Evolutionary conservation across 2,797 vertebrate genomes (phyloP).

Genomic region (Distichodus sexfasciatus): DNA sequence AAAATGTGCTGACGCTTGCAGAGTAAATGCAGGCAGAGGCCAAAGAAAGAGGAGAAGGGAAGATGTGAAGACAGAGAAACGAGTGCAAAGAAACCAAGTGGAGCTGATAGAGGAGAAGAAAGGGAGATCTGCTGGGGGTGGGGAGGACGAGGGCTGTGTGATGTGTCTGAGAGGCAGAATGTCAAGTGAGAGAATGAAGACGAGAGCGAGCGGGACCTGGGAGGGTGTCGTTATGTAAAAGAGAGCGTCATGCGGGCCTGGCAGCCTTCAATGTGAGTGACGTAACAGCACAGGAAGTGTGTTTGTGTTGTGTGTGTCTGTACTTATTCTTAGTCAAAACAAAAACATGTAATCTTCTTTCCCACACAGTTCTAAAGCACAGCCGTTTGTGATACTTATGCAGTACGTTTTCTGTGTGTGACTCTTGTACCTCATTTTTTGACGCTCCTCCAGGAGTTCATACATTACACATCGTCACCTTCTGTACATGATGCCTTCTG

Average conservation of each 20-base stretch:
- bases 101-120: neutral
- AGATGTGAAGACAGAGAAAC: neutral
- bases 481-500: neutral
- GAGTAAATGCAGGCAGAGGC: neutral
- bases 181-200: neutral
- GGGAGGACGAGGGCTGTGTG: neutral
- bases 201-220: neutral
- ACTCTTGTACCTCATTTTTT: neutral
- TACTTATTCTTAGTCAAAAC: neutral
- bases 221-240: constrained; percentile 22
- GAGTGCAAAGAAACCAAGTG: neutral
- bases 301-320: neutral
- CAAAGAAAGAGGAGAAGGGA: neutral
- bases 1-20: neutral
- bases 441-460: too few species aligned
- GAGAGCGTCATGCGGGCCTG: too few species aligned
- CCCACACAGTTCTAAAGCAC: neutral
- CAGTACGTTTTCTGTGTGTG: neutral
- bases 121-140: too few species aligned
- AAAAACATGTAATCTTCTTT: neutral
- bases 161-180: constrained; percentile 4
- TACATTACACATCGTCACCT: neutral
- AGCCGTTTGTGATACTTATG: neutral
- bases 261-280: constrained; percentile 32
- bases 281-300: neutral